Evolutionary conservation across 2,113 vertebrate species (phyloP).

Genomic region (Dasyurus viverrinus): DNA sequence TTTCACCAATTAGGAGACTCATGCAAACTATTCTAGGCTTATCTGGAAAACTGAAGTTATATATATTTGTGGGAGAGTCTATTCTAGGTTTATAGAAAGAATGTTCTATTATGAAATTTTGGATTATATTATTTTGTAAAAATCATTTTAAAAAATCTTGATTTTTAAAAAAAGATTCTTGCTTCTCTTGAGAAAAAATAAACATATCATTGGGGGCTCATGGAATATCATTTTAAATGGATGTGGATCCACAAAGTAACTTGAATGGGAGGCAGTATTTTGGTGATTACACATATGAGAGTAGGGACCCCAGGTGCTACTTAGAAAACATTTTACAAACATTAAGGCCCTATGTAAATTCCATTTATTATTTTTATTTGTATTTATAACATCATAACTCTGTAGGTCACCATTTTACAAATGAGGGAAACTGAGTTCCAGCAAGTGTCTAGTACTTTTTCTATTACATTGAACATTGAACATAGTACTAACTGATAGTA

Average conservation of each 20-base stretch:
- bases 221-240: background rate
- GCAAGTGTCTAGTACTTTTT: background rate
- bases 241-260: background rate
- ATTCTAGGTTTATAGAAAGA: background rate
- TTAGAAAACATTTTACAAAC: background rate
- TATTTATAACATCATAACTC: background rate
- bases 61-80: background rate
- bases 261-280: background rate
- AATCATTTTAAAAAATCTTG: background rate
- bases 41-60: background rate
- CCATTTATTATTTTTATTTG: background rate
- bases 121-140: background rate
- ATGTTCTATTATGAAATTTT: background rate
- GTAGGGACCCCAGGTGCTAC: background rate
- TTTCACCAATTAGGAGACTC: background rate
- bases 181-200: background rate
- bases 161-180: background rate
- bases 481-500: background rate
- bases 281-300: background rate
- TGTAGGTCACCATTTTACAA: background rate
- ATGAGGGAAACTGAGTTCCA: background rate
- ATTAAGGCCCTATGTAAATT: background rate
- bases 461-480: background rate
- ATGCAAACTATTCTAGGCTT: background rate
- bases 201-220: background rate